Evolutionary conservation across 2,888 invertebrate species (phyloP), one percentile per base, ranked within the genome.

Genomic region (Harpalus rufipes): DNA sequence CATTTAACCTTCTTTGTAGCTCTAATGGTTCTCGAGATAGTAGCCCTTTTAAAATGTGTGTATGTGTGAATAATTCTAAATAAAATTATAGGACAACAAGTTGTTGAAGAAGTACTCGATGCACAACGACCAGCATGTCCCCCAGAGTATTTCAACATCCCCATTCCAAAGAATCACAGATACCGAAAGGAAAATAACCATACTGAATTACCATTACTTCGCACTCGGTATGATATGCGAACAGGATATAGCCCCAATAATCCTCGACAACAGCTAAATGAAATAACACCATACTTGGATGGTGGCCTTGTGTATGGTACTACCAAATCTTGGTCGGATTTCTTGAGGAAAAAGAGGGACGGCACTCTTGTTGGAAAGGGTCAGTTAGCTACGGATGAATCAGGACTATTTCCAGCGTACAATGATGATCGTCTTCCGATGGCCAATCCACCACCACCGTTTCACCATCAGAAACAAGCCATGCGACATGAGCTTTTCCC

Each of bases 71-170:
- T 39, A 10, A 63, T 63, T 10, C 21, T 68, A 21, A 63, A 8
- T 61, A 82, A 59, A 59, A 56, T 86, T 85, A 18, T 86, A 93
- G 93, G 93, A 63, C 93, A 94, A 89, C 94, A 94, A 89, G 92
- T 94, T 0, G 93, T 94, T 10, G 93, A 94, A 87, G 94, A 94
- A 90, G 92, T 94, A 85, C 88, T 94, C 63, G 93, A 94, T 89
- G 92, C 93, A 0, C 93, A 94, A 88, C 89, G 92, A 87, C 91
- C 93, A n/a, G 93, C 93, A 12, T 94, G 93, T 89, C 93, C 93
- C 7, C 92, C 93, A 0, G 93, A 93, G 89, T 94, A 93, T 88
- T 92, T 93, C 87, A 94, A 93, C 87, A 92, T 94, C 72, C 86
- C 89, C 1, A 92, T 94, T 72, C 93, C 93, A 1, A 86, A 90